A percentile compares a stretch with the other conserved stretches of the same genome.
These are phyloP conservation scores for Menura novaehollandiae DNA, from an alignment of 2,113 vertebrate species.

Conservation along the genomic window DNA sequence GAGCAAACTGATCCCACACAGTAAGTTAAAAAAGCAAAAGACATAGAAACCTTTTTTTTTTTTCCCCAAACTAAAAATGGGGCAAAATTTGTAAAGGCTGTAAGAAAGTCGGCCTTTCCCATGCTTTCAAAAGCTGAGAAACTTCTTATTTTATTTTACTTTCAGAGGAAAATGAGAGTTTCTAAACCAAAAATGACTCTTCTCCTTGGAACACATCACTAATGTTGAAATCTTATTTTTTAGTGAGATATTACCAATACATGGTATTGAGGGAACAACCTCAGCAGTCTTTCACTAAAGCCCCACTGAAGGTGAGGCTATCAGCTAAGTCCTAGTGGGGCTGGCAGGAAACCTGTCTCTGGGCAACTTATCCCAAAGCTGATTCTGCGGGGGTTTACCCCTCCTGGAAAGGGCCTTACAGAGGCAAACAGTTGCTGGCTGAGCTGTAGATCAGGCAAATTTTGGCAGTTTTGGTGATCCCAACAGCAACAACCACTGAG, in stretches of 20 bases:
- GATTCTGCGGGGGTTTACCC: not conserved
- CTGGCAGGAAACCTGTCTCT: not conserved
- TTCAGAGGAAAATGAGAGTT: not conserved
- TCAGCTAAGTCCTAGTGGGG: not conserved
- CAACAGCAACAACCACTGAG: not conserved
- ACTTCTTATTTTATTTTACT: not conserved
- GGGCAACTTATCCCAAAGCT: not conserved
- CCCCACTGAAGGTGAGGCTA: not conserved
- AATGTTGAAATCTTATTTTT: not conserved
- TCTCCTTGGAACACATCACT: not conserved
- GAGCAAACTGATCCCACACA: not conserved
- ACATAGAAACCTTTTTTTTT: not conserved
- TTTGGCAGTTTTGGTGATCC: not conserved
- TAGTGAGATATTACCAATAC: not conserved
- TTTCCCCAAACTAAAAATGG: not conserved
- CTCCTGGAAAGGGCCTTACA: not conserved
- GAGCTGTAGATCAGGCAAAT: not conserved
- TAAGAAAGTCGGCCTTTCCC: not conserved
- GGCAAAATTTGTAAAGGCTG: not conserved
- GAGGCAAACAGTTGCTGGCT: not conserved
- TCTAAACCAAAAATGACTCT: not conserved
- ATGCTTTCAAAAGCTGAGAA: not conserved
- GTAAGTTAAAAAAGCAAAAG: not conserved
- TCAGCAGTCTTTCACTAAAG: not conserved
- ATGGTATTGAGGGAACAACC: not conserved